Evolutionary conservation across 2,113 vertebrate genomes (phyloP).

Genomic region (Larimichthys polyactis): DNA sequence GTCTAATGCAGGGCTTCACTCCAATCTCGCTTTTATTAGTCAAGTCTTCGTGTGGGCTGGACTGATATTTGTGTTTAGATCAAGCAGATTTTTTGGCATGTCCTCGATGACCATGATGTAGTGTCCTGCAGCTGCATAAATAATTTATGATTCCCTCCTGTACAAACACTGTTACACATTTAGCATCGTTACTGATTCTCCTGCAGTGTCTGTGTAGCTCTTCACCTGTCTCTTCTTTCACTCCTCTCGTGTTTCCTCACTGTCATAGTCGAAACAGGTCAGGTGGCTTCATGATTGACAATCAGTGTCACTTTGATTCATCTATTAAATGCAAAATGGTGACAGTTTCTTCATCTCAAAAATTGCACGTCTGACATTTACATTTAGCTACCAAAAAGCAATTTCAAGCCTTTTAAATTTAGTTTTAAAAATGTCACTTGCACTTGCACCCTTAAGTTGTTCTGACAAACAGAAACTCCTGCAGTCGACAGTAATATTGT

Average conservation of each 20-base stretch:
- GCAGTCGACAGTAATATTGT: not conserved
- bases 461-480: not conserved
- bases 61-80: conserved; percentile 17
- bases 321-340: conserved; percentile 9
- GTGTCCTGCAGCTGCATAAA: not conserved
- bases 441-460: not conserved
- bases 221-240: conserved; percentile 12
- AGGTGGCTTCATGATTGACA: conserved; percentile 27
- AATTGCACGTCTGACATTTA: conserved; percentile 22
- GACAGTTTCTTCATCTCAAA: conserved; percentile 16
- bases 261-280: conserved; percentile 26
- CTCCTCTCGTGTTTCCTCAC: conserved; percentile 19
- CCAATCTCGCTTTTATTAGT: not conserved
- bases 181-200: not conserved
- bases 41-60: not conserved
- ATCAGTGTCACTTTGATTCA: conserved; percentile 34
- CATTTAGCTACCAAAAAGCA: conserved; percentile 19
- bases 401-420: conserved; percentile 22
- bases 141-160: not conserved
- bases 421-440: conserved; percentile 13
- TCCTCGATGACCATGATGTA: not conserved
- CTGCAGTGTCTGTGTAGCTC: not conserved
- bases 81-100: not conserved
- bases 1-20: not conserved
- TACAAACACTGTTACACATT: not conserved